Base-by-base conservation (phyloP, 2,888 invertebrate genomes). In the Molorchus minor region DNA sequence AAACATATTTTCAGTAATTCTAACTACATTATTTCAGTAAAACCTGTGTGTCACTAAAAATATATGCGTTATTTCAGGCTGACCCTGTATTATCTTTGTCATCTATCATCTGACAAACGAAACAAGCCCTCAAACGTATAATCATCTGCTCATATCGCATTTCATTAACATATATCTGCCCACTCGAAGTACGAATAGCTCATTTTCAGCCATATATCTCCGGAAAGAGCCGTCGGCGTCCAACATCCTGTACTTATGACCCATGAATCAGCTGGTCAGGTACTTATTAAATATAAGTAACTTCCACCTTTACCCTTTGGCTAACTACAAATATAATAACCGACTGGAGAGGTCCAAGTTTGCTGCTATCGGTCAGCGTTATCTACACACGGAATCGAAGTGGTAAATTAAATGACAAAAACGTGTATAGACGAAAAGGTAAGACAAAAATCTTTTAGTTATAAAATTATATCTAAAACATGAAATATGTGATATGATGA, bases 211-310 rank as follows among this genome's bases (percentile, higher is more conserved):
- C 16, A 30, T 35, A 30, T 19, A 19, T 33, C 35, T 47, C 12
- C 13, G 30, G 3, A 20, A 19, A 43, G 25, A 19, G 56, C 58
- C 54, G 40, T 61, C 57, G 68, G 71, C 71, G 69, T 60, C 63
- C 56, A 67, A 69, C 72, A 61, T 62, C 69, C 75, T 75, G 72
- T 76, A 75, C 70, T 79, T 78, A 77, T 68, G 60, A 63, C 69
- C 68, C 75, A 79, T 79, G 77, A 78, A 79, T 79, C 77, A 77
- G 71, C 65, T 65, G 68, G 71, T 68, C 76, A 78, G 77, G 75
- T 77, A 76, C 75, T 79, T 78, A 79, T 79, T 79, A 79, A 56
- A 43, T 58, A 45, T 59, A 35, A 40, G 12, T 38, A 19, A 19
- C 51, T 55, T 58, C 35, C 35, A 36, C 33, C 43, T 44, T 15